A percentile compares a stretch with the other conserved stretches of the same genome.
Evolutionary conservation across 2,113 vertebrate genomes (phyloP).

Genomic region (Bothrops jararaca): DNA sequence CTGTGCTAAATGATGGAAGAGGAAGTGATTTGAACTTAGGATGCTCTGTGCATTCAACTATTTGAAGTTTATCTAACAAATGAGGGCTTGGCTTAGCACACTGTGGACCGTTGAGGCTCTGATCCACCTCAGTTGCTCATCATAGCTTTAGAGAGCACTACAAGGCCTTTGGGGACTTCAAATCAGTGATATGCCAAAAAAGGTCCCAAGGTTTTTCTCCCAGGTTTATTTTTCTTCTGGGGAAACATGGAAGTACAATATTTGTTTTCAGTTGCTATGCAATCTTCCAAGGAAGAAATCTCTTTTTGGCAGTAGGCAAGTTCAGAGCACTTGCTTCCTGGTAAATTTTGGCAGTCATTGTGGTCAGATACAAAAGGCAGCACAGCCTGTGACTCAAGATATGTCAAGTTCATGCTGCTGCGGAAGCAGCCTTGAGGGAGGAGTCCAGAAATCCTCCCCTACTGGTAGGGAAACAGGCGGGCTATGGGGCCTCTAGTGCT

Average conservation of each 20-base stretch:
- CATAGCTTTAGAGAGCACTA: neutral
- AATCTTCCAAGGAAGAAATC: neutral
- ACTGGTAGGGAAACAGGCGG: neutral
- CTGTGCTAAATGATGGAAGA: neutral
- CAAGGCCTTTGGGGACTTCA: neutral
- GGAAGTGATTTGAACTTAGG: neutral
- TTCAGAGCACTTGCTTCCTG: neutral
- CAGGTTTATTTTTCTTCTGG: neutral
- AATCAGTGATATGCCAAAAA: neutral
- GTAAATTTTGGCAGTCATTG: neutral
- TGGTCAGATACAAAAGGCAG: neutral
- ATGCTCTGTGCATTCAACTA: neutral
- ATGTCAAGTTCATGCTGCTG: neutral
- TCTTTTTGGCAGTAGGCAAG: neutral
- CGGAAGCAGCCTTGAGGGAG: neutral
- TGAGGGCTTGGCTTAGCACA: neutral
- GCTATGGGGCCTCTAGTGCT: neutral
- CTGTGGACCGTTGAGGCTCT: neutral
- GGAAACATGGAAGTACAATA: neutral
- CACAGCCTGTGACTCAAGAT: neutral
- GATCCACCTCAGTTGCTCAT: neutral
- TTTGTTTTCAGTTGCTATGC: neutral
- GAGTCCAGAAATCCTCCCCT: neutral
- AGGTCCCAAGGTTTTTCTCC: neutral
- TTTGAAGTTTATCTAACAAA: neutral